A percentile compares a stretch with the other conserved stretches of the same genome.
Evolutionary conservation across 2,113 vertebrate genomes (phyloP).

Genomic region (Silurus meridionalis): DNA sequence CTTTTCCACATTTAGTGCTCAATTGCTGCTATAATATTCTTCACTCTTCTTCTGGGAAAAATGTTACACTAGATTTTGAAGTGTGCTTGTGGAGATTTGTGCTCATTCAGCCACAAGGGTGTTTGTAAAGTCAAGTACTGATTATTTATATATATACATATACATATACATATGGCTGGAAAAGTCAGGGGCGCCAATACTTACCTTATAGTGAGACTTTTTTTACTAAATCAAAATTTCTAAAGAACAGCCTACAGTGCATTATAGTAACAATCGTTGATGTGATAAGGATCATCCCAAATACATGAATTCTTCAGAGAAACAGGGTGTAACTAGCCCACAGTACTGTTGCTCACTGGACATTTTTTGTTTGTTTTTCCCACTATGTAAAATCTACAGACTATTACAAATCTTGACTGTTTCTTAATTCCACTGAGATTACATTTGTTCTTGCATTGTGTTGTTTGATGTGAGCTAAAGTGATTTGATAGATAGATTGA

Average conservation of each 20-base stretch:
- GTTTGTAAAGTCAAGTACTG: too few relatives aligned
- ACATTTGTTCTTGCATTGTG: neutral
- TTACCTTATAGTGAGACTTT: neutral
- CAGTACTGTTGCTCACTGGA: neutral
- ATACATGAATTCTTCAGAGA: neutral
- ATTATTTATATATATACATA: too few relatives aligned
- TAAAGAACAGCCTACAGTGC: neutral
- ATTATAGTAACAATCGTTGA: too few relatives aligned
- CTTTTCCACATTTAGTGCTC: too few relatives aligned
- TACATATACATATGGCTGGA: too few relatives aligned
- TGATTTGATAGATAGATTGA: neutral
- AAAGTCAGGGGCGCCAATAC: too few relatives aligned
- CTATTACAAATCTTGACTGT: neutral
- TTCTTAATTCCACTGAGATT: neutral
- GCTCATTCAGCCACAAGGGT: too few relatives aligned
- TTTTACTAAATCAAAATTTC: neutral
- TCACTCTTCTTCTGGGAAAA: too few relatives aligned
- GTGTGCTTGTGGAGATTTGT: too few relatives aligned
- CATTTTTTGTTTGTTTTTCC: neutral
- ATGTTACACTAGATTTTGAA: too few relatives aligned
- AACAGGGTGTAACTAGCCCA: neutral
- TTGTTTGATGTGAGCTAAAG: neutral
- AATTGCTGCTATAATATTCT: too few relatives aligned
- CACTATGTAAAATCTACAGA: neutral
- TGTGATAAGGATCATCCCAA: neutral